Evolutionary conservation across 2,113 vertebrate genomes (phyloP), one percentile per base, ranked within the genome.

Genomic region (Ceuthmochares aereus): DNA sequence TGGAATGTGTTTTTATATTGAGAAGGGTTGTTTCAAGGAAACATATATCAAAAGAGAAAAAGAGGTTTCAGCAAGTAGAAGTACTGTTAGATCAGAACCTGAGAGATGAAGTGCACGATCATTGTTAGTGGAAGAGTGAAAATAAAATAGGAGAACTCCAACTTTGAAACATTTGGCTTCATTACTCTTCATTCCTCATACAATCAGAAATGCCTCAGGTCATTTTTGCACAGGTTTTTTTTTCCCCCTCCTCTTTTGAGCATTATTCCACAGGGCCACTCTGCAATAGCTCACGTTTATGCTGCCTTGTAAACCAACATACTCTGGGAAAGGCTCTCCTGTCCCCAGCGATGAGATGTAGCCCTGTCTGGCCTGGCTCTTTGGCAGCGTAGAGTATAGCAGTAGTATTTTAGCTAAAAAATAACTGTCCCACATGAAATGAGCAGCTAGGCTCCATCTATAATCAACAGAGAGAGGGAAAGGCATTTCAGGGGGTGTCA

Each of bases 41-140:
- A 54, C 77, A 95, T 95, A 91, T 55, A 77, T 97, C 95, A 96
- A 89, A 93, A 81, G 40, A 17, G n/a, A 67, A 89, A 90, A n/a
- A 74, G 93, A 76, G 62, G 74, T 89, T 94, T 94, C 12, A 6
- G 47, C 86, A 56, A 76, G 84, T 34, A 87, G 89, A 67, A 83
- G 84, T 55, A 17, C 19, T 18, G 70, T 70, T 80, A 93, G 91
- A 92, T 95, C 81, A 87, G 87, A 92, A 56, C 81, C 70, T 0
- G 0, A 63, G 84, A 93, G 93, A 96, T 80, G 67, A 95, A 94
- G 74, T 76, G 47, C 49, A 34, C 49, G 32, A 63, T 90, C 83
- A 45, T n/a, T 84, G 70, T 43, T 82, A 87, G 66, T 36, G 23
- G 55, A 85, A 89, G 70, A 74, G 49, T 62, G 66, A 63, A 95